These are phyloP conservation scores for Noctua comes DNA, from an alignment of 2,888 invertebrate species.

Conservation along the genomic window DNA sequence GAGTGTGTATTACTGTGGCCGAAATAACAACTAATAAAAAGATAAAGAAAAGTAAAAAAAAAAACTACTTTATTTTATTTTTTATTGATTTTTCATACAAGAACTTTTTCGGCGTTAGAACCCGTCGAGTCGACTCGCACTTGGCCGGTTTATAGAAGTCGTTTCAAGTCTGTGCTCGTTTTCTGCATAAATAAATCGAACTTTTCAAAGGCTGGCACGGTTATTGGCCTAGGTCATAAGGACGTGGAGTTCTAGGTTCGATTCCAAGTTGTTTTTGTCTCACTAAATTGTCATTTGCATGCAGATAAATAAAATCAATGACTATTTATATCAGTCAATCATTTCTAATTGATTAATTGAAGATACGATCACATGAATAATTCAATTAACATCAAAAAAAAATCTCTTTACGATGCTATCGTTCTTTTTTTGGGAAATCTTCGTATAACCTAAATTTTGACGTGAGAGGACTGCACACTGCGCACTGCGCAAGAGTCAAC, in stretches of 20 bases:
- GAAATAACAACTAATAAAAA: background rate
- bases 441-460: background rate
- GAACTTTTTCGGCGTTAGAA: background rate
- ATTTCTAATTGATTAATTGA: background rate
- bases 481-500: too few species aligned
- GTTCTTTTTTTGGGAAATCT: background rate
- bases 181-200: conserved; percentile 44
- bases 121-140: too few species aligned
- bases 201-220: conserved; percentile 20
- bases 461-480: too few species aligned
- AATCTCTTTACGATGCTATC: background rate
- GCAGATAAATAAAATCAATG: background rate
- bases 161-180: conserved; percentile 26
- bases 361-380: background rate
- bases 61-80: too few species aligned
- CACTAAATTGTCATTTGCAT: background rate
- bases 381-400: background rate
- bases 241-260: background rate
- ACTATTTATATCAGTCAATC: background rate
- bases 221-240: conserved; percentile 29
- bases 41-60: too few species aligned
- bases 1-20: background rate
- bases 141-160: conserved; percentile 12
- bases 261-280: background rate
- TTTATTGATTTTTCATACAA: background rate